Evolutionary conservation across 2,797 vertebrate species (phyloP), one percentile per base, ranked within the genome.

Genomic region (Ammospiza maritima): DNA sequence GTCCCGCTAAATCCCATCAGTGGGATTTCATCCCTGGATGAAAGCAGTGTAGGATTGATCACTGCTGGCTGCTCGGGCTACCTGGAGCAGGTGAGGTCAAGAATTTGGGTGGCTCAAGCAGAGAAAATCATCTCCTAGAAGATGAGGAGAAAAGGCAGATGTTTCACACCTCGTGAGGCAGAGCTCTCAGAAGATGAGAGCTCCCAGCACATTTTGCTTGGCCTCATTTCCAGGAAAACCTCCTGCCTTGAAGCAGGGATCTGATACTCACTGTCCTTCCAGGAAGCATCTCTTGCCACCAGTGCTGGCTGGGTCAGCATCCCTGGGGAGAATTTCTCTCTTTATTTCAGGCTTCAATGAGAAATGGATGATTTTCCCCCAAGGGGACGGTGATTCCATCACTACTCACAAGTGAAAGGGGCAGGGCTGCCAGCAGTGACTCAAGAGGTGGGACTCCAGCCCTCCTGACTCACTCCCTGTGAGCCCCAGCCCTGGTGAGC

Each of bases 41-140:
- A 34, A 66, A 34, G 48, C 60, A 34, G 2, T 10, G 40, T 38
- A 29, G 12, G 57, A 42, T 1, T 32, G 65, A 18, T 57, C 2
- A 0, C 56, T 51, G 65, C 69, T 56, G 65, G 23, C 8, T 72
- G 45, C 53, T 48, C 0, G 0, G 42, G 47, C 38, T 56, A 45
- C 71, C 51, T 27, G 62, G 61, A 45, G 8, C 1, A 1, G 18
- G 27, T 16, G 42, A 82, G 47, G 71, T 21, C 58, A 72, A 53
- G 22, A 21, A 13, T 38, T 40, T 50, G 17, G 29, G 42, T 23
- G 47, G 42, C 19, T 75, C 34, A 26, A 50, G 71, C 40, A 73
- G 45, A 29, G 29, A 76, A 58, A 79, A 73, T 3, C 5, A 13
- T 20, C 38, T 42, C 42, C 48, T 44, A 5, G 50, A 57, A 74